Conservation (phyloP, 2,888 invertebrate genomes). For the Anthophora plumipes region DNA sequence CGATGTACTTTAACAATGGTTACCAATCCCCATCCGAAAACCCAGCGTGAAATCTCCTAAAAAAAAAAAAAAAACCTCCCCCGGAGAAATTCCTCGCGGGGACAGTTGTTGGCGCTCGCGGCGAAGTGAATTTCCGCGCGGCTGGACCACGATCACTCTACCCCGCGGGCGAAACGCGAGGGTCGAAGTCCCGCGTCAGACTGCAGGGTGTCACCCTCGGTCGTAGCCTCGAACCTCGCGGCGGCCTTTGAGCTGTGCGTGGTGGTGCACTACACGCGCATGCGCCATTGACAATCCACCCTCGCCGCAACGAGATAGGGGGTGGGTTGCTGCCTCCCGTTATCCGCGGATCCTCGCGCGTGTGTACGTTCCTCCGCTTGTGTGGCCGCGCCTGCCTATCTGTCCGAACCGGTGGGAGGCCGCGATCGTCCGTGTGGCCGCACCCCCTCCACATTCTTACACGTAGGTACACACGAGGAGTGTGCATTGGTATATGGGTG, state of each 20-base stretch:
- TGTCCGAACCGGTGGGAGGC: conserved; percentile 5
- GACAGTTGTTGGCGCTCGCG: no score
- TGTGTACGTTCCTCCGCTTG: conserved; percentile 28
- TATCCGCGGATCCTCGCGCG: conserved; percentile 16
- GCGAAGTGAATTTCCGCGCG: conserved; percentile 21
- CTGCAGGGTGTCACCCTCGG: conserved; percentile 84
- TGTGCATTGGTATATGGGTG: no score
- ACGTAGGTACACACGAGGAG: not conserved
- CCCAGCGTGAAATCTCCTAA: no score
- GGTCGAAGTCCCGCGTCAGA: conserved; percentile 82
- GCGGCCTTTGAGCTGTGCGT: conserved; percentile 56
- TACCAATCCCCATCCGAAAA: no score
- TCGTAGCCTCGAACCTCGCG: conserved; percentile 76
- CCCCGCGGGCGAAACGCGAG: conserved; percentile 65
- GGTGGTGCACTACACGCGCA: conserved; percentile 61
- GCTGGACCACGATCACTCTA: conserved; percentile 30
- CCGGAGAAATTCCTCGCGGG: no score
- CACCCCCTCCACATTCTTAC: conserved; percentile 1
- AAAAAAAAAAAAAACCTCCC: not conserved
- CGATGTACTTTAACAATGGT: no score
- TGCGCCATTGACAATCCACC: conserved; percentile 63
- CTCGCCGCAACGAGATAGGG: conserved; percentile 56
- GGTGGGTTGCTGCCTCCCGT: conserved; percentile 37
- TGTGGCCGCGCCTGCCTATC: conserved; percentile 34
- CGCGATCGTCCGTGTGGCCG: conserved; percentile 7